Evolutionary conservation across 2,797 vertebrate species (phyloP).

Genomic region (Tokudaia tokunoshimensis): DNA sequence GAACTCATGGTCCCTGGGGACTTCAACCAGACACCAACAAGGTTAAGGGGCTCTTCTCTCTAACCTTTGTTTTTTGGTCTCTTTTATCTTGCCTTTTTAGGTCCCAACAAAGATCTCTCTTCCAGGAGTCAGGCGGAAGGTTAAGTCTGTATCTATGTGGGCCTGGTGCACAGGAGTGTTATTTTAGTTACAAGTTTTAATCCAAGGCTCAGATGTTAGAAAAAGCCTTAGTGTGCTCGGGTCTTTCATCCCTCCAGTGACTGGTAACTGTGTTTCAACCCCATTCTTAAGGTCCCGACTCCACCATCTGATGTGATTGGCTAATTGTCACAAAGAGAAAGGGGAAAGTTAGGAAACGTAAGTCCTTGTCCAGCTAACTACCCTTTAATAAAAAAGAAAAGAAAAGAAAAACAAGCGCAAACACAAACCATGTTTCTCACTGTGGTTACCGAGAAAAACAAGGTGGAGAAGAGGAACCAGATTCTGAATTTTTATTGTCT

Average conservation of each 20-base stretch:
- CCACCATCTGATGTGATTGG: too few relatives aligned
- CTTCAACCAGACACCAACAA: background rate
- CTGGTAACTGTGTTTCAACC: background rate
- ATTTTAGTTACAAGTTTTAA: background rate
- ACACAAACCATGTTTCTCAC: too few relatives aligned
- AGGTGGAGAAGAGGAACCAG: background rate
- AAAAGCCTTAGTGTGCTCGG: too few relatives aligned
- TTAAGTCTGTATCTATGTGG: background rate
- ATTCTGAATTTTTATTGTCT: background rate
- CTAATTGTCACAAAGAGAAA: background rate
- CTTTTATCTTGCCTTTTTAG: background rate
- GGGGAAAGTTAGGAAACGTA: background rate
- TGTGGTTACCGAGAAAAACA: background rate
- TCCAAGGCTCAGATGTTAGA: background rate
- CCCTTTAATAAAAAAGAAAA: background rate
- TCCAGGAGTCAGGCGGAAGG: background rate
- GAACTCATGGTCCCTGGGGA: too few relatives aligned
- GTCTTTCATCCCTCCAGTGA: background rate
- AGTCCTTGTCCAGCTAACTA: background rate
- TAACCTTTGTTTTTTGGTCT: background rate
- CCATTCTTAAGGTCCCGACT: background rate
- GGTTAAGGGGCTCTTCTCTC: background rate
- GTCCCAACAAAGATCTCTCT: background rate
- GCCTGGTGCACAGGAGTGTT: background rate
- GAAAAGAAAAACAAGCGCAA: background rate